Conservation (phyloP, 37 sponge, comb jelly and placozoan genomes). For the Cliona cf. orientalis region DNA sequence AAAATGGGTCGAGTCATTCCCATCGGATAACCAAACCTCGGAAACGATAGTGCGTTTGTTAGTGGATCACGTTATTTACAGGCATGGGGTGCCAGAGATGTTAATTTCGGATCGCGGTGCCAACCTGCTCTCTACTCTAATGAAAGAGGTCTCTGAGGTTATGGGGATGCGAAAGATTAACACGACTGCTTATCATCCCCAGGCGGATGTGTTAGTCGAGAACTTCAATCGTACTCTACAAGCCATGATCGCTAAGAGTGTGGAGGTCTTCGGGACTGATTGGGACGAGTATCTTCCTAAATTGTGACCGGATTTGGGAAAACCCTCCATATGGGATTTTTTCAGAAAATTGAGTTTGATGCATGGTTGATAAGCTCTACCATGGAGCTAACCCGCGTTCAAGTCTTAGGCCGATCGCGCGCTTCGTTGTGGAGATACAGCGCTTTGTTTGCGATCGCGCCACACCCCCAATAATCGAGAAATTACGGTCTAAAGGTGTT, state of each 20-base stretch:
- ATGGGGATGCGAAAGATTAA: slow-evolving; percentile 23
- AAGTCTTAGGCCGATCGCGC: too few relatives aligned
- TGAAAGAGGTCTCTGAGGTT: slow-evolving; percentile 2
- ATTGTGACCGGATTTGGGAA: too few relatives aligned
- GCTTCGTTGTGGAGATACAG: too few relatives aligned
- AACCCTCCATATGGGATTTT: too few relatives aligned
- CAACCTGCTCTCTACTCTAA: too few relatives aligned
- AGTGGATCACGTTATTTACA: slow-evolving; percentile 13
- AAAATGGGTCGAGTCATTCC: slow-evolving; percentile 23
- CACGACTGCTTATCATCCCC: too few relatives aligned
- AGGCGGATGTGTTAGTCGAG: slow-evolving; percentile 61
- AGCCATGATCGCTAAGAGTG: slow-evolving; percentile 47
- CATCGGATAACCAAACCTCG: slow-evolving; percentile 13
- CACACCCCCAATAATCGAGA: too few relatives aligned
- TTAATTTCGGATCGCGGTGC: slow-evolving; percentile 30
- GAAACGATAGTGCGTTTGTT: slow-evolving; percentile 10
- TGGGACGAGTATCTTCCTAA: slow-evolving; percentile 47
- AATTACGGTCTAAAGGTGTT: too few relatives aligned
- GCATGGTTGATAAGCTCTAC: too few relatives aligned
- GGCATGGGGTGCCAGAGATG: slow-evolving; percentile 28
- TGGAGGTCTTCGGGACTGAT: slow-evolving; percentile 10
- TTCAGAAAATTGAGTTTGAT: too few relatives aligned
- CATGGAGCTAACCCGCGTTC: too few relatives aligned
- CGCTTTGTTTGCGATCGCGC: too few relatives aligned
- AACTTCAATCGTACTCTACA: slow-evolving; percentile 46